Base-by-base conservation (phyloP, 1,140 invertebrate genomes). In the Pogonognathellus flavescens region DNA sequence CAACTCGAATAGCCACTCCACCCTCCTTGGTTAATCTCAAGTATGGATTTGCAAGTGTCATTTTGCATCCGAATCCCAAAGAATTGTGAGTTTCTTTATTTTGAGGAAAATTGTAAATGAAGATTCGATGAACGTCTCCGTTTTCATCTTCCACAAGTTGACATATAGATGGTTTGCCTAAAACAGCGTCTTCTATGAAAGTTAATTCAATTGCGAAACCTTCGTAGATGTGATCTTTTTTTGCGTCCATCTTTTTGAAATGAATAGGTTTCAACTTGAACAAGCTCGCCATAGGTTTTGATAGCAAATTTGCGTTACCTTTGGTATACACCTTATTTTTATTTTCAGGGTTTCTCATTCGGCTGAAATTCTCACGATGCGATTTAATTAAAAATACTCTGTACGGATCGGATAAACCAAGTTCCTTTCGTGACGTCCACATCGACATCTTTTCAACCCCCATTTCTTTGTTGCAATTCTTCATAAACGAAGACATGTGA, bases 11-110 rank as follows among this genome's bases (percentile, higher is more conserved):
- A 0, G 25, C 83, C 8, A 62, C 3, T 52, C 41, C 49, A 20
- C 80, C 62, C 18, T 88, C 87, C 8, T 50, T 8, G 0, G 41
- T 6, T 14, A 31, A 25, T 50, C 83, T 31, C 18, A 85, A 83
- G 41, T 87, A 87, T 1, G 86, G 87, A 72, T 87, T 85, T 0
- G 86, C 25, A 25, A 88, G 72, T 13, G 18, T 85, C 6, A 88
- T 41, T 41, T 25, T 50, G 16, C 62, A 81, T 14, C 86, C 87
- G 84, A 72, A 83, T 20, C 81, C 70, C 50, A 88, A 13, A 0
- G 18, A n/a, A 3, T 70, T 20, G 62, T 55, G 53, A 11, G 25
- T 55, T 41, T 83, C 50, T 25, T 83, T 53, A 25, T 80, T 60
- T 53, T 85, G 20, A 0, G 31, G 11, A 41, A 57, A 66, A 76